Percentiles rank a stretch among this genome's conserved stretches.
These are phyloP conservation scores for Xiphorhynchus elegans DNA, from an alignment of 2,113 vertebrate species.

Conservation along the genomic window DNA sequence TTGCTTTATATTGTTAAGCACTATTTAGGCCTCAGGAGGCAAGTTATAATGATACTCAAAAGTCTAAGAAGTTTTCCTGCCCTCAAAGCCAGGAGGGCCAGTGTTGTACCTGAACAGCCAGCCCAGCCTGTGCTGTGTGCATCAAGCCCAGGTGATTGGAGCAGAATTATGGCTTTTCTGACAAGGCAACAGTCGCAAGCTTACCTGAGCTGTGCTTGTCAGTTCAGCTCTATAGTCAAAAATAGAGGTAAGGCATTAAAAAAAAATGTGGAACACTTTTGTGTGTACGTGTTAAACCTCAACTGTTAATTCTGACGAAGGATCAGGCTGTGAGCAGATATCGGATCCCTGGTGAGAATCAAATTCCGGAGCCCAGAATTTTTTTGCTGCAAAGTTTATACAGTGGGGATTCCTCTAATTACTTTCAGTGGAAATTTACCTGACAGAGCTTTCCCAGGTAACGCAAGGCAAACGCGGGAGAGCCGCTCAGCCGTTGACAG, in stretches of 20 bases:
- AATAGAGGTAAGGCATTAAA: slow-evolving; percentile 20
- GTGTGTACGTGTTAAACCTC: slow-evolving; percentile 1
- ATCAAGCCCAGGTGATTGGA: neutral
- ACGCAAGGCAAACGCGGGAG: slow-evolving; percentile 24
- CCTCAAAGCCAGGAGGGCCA: neutral
- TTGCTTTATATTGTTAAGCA: neutral
- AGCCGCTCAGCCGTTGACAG: slow-evolving; percentile 58
- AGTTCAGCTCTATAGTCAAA: neutral
- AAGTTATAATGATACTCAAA: neutral
- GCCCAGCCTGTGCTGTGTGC: neutral
- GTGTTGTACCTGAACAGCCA: neutral
- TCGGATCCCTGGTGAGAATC: slow-evolving; percentile 58
- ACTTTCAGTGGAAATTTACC: slow-evolving; percentile 78
- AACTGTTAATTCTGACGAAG: slow-evolving; percentile 24
- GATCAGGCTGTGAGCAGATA: slow-evolving; percentile 55
- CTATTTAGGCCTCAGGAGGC: neutral
- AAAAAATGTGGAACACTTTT: slow-evolving; percentile 17
- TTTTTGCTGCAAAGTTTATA: slow-evolving; percentile 49
- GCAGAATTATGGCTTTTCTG: neutral
- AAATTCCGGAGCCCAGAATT: slow-evolving; percentile 55
- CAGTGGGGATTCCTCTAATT: slow-evolving; percentile 75
- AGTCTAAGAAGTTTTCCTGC: neutral
- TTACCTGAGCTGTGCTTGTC: neutral
- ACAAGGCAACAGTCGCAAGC: neutral
- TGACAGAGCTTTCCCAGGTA: slow-evolving; percentile 68